Conservation (phyloP, 2,888 invertebrate species). For the Psylliodes chrysocephalus region DNA sequence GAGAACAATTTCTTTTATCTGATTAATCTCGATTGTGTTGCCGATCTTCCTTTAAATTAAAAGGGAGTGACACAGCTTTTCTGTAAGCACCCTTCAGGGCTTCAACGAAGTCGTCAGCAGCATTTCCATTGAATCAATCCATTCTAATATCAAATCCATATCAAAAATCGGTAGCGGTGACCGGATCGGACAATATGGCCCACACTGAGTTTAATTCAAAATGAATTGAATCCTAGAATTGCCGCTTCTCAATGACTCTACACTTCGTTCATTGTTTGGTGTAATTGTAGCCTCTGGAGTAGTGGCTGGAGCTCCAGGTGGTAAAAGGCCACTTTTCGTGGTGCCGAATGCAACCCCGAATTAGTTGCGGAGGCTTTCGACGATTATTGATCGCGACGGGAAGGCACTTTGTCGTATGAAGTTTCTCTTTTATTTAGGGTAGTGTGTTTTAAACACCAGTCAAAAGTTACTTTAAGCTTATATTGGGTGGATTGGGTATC, state of each 20-base stretch:
- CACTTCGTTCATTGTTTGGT: conserved; percentile 60
- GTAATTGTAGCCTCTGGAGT: conserved; percentile 65
- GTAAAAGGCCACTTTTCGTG: conserved; percentile 59
- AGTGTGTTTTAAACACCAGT: neutral
- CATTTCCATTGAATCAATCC: conserved; percentile 40
- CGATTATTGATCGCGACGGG: conserved; percentile 42
- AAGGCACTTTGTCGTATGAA: conserved; percentile 4
- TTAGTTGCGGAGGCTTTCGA: conserved; percentile 35
- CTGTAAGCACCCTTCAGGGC: conserved; percentile 22
- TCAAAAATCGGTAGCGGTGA: conserved; percentile 55
- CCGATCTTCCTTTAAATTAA: conserved; percentile 30
- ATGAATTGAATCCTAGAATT: conserved; percentile 63
- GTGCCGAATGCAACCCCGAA: conserved; percentile 44
- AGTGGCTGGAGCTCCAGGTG: conserved; percentile 62
- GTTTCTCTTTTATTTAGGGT: neutral
- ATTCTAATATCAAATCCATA: conserved; percentile 40
- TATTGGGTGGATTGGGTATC: too few species aligned
- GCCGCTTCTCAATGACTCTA: conserved; percentile 61
- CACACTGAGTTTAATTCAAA: conserved; percentile 62
- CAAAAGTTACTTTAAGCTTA: too few species aligned
- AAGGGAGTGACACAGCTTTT: conserved; percentile 40
- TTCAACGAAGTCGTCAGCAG: conserved; percentile 43
- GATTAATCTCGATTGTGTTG: conserved; percentile 22
- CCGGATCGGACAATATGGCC: conserved; percentile 58
- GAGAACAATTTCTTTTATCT: neutral